Percentiles rank a stretch among this genome's conserved stretches.
Conservation (phyloP, 2,113 vertebrate species). For the Cettia cetti region DNA sequence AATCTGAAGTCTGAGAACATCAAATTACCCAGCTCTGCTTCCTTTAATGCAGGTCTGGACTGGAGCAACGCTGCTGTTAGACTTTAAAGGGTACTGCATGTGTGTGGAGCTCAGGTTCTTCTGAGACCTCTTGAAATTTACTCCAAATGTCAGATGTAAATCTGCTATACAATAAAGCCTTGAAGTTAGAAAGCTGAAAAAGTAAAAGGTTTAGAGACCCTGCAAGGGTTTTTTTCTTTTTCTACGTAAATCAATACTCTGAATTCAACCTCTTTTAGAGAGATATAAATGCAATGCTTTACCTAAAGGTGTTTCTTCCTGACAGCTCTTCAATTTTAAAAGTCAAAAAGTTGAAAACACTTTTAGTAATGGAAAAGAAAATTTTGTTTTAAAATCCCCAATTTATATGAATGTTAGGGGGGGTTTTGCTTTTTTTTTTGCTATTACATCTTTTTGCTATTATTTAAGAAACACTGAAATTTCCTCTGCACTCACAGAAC, state of each 20-base stretch:
- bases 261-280: background rate
- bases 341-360: background rate
- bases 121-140: constrained; percentile 11
- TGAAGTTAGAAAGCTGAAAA: constrained; percentile 11
- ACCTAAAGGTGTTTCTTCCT: constrained; percentile 5
- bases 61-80: background rate
- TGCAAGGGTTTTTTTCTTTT: background rate
- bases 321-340: background rate
- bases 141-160: constrained; percentile 49
- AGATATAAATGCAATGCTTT: constrained; percentile 11
- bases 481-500: background rate
- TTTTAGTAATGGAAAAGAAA: background rate
- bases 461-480: background rate
- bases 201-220: background rate
- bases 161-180: background rate
- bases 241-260: background rate
- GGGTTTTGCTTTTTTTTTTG: background rate
- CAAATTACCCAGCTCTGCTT: background rate
- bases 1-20: background rate
- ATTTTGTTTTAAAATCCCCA: background rate
- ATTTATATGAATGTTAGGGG: background rate
- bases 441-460: background rate
- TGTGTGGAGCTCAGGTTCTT: background rate
- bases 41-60: background rate
- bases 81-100: background rate